Conservation (phyloP, 2,888 invertebrate genomes). For the Rugalucina vietnamica region DNA sequence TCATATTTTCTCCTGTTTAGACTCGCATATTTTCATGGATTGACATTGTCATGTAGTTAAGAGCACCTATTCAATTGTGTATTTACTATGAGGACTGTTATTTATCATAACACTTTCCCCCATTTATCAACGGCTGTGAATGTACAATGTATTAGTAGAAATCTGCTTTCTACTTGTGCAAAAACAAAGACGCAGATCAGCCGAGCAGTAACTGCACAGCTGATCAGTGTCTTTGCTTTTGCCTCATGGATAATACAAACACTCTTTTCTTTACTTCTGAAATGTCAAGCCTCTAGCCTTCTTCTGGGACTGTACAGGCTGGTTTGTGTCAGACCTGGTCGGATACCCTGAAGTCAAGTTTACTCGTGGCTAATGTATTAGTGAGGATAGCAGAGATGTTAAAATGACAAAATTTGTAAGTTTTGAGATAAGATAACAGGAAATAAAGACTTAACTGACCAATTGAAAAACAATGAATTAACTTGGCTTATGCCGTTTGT, state of each 20-base stretch:
- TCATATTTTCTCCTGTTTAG: background rate
- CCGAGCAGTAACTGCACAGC: too few species aligned
- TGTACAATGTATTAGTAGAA: conserved; percentile 3
- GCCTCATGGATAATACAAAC: too few species aligned
- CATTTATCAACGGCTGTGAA: background rate
- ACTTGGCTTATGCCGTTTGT: too few species aligned
- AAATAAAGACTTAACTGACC: background rate
- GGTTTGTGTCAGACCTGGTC: too few species aligned
- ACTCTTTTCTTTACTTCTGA: too few species aligned
- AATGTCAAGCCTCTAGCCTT: too few species aligned
- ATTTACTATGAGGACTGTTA: background rate
- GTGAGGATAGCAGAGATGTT: background rate
- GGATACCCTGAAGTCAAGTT: too few species aligned
- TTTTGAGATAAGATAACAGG: background rate
- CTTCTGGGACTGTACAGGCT: too few species aligned
- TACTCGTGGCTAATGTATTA: too few species aligned
- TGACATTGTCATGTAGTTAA: background rate
- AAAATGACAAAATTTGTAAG: background rate
- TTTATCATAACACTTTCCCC: conserved; percentile 11
- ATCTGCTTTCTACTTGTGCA: too few species aligned
- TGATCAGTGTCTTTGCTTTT: too few species aligned
- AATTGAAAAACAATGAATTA: background rate
- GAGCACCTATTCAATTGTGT: background rate
- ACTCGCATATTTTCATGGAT: background rate
- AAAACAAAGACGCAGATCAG: too few species aligned